Percentiles rank a stretch among this genome's conserved stretches.
These are phyloP conservation scores for Scaptomyza pallida DNA, from an alignment of 1,140 invertebrate genomes.

Conservation along the genomic window DNA sequence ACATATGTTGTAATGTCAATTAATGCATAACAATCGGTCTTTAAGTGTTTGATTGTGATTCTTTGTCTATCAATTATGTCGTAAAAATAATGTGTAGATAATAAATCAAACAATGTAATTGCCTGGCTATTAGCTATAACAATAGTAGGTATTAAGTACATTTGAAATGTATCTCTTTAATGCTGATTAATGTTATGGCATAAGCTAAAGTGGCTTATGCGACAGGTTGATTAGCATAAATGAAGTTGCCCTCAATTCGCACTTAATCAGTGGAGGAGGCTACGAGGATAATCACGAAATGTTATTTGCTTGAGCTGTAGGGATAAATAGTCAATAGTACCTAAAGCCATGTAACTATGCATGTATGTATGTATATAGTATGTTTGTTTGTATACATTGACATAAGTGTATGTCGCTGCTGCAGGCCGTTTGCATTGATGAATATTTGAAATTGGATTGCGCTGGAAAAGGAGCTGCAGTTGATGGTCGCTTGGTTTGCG, in stretches of 20 bases:
- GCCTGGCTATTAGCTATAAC: neutral
- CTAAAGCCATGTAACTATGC: neutral
- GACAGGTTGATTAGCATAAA: constrained; percentile 40
- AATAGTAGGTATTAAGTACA: neutral
- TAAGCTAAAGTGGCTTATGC: neutral
- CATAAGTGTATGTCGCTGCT: neutral
- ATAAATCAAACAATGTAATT: neutral
- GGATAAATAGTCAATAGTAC: neutral
- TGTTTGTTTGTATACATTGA: constrained; percentile 8
- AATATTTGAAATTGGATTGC: constrained; percentile 31
- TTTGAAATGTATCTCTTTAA: neutral
- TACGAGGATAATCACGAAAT: too few species aligned
- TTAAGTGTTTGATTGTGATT: too few species aligned
- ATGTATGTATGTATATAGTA: too few species aligned
- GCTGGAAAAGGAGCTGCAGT: constrained; percentile 12
- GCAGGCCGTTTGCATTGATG: neutral
- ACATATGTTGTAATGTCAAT: too few species aligned
- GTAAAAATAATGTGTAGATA: neutral
- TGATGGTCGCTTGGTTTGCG: constrained; percentile 5
- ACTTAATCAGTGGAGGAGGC: constrained; percentile 20
- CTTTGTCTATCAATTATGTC: constrained; percentile 7
- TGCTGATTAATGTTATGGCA: constrained; percentile 25
- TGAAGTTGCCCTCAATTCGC: constrained; percentile 4
- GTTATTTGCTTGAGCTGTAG: neutral
- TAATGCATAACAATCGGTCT: too few species aligned